A percentile compares a stretch with the other conserved stretches of the same genome.
These are phyloP conservation scores for Gobius niger DNA, from an alignment of 2,113 vertebrate species.

Conservation along the genomic window DNA sequence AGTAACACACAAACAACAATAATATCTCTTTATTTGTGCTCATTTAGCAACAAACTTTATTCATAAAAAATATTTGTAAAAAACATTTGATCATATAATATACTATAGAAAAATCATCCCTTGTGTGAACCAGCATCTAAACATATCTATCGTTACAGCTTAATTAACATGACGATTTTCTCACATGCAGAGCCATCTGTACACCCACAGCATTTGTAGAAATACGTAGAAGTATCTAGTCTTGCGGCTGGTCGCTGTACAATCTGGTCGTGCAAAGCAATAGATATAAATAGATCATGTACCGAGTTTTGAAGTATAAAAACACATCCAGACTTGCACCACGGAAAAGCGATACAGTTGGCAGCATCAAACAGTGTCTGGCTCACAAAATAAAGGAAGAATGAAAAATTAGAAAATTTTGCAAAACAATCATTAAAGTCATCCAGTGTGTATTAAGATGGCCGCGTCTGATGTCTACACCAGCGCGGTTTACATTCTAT, in stretches of 20 bases:
- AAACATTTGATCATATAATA: slow-evolving; percentile 37
- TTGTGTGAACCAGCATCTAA: slow-evolving; percentile 42
- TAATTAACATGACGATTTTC: slow-evolving; percentile 23
- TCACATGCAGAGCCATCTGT: slow-evolving; percentile 36
- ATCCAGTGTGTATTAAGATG: slow-evolving; percentile 69
- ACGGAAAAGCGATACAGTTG: slow-evolving; percentile 25
- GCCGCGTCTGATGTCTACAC: slow-evolving; percentile 25
- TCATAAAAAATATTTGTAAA: slow-evolving; percentile 42
- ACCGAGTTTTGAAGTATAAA: slow-evolving; percentile 25
- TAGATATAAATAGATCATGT: slow-evolving; percentile 31
- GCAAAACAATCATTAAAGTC: slow-evolving; percentile 64
- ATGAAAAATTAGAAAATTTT: slow-evolving; percentile 15
- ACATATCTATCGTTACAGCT: slow-evolving; percentile 32
- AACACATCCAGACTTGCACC: slow-evolving; percentile 3
- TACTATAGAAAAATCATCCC: slow-evolving; percentile 47
- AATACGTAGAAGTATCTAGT: slow-evolving; percentile 22
- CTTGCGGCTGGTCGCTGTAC: slow-evolving; percentile 33
- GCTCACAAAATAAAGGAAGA: slow-evolving; percentile 19
- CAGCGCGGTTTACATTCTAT: slow-evolving; percentile 43
- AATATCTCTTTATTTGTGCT: slow-evolving; percentile 43
- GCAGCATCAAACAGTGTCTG: slow-evolving; percentile 37
- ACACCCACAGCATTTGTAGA: slow-evolving; percentile 24
- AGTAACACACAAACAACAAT: not conserved
- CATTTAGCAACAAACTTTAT: slow-evolving; percentile 41
- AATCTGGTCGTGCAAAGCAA: slow-evolving; percentile 42